These are phyloP conservation scores for Blastobasis lacticolella DNA, from an alignment of 2,888 invertebrate species.

Conservation along the genomic window DNA sequence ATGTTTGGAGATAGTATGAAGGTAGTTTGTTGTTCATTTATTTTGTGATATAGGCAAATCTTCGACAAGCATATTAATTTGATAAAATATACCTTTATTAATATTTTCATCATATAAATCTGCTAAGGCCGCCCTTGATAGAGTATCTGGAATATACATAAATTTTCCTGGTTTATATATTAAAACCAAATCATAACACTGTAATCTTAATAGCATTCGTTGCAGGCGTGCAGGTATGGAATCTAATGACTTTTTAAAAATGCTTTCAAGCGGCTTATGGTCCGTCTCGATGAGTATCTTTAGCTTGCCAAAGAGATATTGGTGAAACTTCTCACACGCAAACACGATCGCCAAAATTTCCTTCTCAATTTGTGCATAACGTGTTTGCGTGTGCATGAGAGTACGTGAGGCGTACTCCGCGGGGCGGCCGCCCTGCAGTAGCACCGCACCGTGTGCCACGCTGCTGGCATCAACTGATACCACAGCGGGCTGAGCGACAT, in stretches of 20 bases:
- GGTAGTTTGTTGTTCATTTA: no score
- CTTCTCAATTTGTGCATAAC: constrained; percentile 8
- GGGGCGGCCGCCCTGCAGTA: neutral
- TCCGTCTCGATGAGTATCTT: constrained; percentile 1
- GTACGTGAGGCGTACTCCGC: constrained; percentile 3
- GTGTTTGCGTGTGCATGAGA: constrained; percentile 3
- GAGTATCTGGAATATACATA: constrained; percentile 4
- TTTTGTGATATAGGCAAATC: no score
- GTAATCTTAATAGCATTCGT: neutral
- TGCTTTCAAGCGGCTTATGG: constrained; percentile 2
- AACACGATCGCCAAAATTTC: constrained; percentile 4
- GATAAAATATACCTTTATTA: constrained; percentile 1
- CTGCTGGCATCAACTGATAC: no score
- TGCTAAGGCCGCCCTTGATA: constrained; percentile 3
- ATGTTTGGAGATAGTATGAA: no score
- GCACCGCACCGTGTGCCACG: neutral
- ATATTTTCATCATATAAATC: constrained; percentile 2
- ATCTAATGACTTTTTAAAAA: constrained; percentile 3
- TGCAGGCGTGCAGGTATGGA: constrained; percentile 3
- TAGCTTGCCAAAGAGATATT: constrained; percentile 1
- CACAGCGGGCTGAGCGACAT: no score
- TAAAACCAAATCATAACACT: neutral
- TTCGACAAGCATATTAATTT: neutral
- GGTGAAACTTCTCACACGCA: neutral
- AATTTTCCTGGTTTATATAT: constrained; percentile 4